Percentiles rank a stretch among this genome's conserved stretches.
Evolutionary conservation across 2,113 vertebrate species (phyloP).

Genomic region (Nanorana parkeri): DNA sequence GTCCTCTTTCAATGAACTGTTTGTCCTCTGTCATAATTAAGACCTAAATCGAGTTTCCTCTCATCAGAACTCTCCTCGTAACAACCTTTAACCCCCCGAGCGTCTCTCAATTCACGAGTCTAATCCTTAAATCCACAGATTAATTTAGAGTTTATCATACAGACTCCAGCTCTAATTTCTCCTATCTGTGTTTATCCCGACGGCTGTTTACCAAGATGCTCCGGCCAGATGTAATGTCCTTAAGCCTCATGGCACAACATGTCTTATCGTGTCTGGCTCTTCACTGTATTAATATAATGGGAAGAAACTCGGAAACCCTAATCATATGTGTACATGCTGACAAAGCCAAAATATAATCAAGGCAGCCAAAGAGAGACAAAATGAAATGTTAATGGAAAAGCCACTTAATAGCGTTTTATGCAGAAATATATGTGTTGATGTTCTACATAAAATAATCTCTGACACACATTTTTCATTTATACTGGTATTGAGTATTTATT

Average conservation of each 20-base stretch:
- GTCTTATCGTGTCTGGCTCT: conserved; percentile 9
- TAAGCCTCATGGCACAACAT: conserved; percentile 16
- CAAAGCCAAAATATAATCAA: neutral
- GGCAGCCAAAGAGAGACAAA: neutral
- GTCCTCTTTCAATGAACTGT: neutral
- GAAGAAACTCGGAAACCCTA: neutral
- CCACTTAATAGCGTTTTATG: neutral
- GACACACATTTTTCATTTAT: too few species aligned
- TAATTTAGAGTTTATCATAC: conserved; percentile 49
- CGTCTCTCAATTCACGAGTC: conserved; percentile 8
- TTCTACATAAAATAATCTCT: too few species aligned
- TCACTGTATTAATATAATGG: conserved; percentile 15
- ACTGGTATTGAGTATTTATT: too few species aligned
- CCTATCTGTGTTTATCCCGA: conserved; percentile 41
- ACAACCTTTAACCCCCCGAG: conserved; percentile 33
- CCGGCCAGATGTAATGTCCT: conserved; percentile 32
- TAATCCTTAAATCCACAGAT: conserved; percentile 52
- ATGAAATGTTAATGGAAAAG: neutral
- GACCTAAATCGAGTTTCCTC: conserved; percentile 23
- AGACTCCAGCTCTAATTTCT: conserved; percentile 51
- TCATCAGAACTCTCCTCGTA: neutral
- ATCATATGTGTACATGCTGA: neutral
- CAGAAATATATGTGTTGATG: too few species aligned
- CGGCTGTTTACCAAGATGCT: conserved; percentile 40
- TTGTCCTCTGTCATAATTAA: conserved; percentile 31